These are phyloP conservation scores for Melanerpes aurifrons DNA, from an alignment of 2,113 vertebrate genomes.

Conservation along the genomic window DNA sequence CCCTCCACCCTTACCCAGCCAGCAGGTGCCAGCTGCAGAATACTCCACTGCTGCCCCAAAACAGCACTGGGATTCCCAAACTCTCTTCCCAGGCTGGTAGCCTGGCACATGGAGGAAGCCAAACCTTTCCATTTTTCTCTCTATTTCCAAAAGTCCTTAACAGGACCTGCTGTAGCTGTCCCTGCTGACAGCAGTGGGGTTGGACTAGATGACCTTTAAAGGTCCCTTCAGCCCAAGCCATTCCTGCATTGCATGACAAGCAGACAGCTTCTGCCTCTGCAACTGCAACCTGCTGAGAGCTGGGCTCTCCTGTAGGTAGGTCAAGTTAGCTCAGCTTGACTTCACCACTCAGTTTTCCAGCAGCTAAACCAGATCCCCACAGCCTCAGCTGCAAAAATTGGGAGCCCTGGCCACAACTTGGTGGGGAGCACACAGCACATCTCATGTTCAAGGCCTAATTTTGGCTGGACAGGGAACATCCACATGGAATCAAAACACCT, in stretches of 20 bases:
- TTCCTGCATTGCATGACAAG: no score
- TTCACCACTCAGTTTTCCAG: neutral
- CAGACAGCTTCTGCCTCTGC: neutral
- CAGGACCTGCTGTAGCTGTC: neutral
- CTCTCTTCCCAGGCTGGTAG: no score
- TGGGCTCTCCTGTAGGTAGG: neutral
- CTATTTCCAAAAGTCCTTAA: neutral
- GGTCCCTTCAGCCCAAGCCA: no score
- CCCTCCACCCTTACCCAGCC: no score
- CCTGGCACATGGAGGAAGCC: neutral
- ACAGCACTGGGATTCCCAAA: accelerated
- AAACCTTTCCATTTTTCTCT: neutral
- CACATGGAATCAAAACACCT: neutral
- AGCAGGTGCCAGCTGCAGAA: neutral
- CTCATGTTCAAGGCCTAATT: accelerated
- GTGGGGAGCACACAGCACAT: neutral
- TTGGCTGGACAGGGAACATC: neutral
- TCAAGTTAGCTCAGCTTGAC: neutral
- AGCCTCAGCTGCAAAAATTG: neutral
- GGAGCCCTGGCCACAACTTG: accelerated
- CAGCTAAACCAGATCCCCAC: accelerated
- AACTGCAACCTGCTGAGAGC: neutral
- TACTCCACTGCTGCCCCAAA: neutral
- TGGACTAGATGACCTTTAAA: no score
- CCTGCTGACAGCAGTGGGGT: no score